A percentile compares a stretch with the other conserved stretches of the same genome.
phyloP scores from a whole-genome alignment of 2,113 vertebrate species.

The Ceyx cyanopectus region DNA sequence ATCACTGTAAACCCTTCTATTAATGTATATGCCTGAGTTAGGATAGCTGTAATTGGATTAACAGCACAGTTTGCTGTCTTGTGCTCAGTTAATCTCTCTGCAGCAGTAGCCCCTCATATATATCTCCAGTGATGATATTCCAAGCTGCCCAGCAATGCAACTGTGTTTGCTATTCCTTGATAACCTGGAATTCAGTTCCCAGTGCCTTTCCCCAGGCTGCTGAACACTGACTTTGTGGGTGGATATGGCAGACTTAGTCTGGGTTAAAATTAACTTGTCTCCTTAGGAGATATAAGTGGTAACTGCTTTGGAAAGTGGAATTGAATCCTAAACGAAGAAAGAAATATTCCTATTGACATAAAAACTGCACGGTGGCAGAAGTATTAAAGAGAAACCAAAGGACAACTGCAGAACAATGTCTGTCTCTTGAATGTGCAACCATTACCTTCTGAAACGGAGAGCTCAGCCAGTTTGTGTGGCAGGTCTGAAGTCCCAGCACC shows the following conservation, averaged over 20 bases:
- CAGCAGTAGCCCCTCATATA: background rate
- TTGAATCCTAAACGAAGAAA: background rate
- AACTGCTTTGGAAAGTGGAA: background rate
- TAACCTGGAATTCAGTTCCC: background rate
- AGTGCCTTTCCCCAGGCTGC: background rate
- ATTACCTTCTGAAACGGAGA: slow-evolving; percentile 84
- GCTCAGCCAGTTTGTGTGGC: slow-evolving; percentile 81
- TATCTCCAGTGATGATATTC: background rate
- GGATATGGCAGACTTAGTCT: background rate
- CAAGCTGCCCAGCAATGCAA: background rate
- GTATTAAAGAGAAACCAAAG: background rate
- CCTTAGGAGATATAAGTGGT: background rate
- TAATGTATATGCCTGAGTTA: background rate
- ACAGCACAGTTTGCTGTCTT: background rate
- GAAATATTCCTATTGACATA: background rate
- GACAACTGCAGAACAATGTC: background rate
- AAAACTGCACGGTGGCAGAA: background rate
- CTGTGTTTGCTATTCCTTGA: background rate
- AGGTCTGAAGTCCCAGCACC: slow-evolving; percentile 78
- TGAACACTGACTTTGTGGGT: background rate
- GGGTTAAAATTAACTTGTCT: background rate
- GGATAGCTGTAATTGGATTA: background rate
- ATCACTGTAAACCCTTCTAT: background rate
- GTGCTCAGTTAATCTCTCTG: background rate
- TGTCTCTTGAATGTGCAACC: background rate